Conservation (phyloP, 1,140 invertebrate genomes). For the Scaptodrosophila lebanonensis region DNA sequence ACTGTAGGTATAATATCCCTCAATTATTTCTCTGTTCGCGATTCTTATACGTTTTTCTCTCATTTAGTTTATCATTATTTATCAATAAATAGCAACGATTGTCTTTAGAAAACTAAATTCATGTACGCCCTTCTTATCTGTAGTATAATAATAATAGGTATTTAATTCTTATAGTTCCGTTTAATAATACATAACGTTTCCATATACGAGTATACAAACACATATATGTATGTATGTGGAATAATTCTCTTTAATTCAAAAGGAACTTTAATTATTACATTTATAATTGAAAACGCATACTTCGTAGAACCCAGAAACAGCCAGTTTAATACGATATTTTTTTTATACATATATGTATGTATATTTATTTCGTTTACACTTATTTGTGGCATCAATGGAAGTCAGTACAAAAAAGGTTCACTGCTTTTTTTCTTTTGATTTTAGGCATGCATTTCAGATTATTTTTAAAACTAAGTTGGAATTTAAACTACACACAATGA, state of each 20-base stretch:
- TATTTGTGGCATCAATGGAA: no score
- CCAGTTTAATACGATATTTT: slow-evolving; percentile 37
- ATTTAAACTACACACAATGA: no score
- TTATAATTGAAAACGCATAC: slow-evolving; percentile 42
- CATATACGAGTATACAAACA: slow-evolving; percentile 23
- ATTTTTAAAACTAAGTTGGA: no score
- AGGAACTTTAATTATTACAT: slow-evolving; percentile 43
- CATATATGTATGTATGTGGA: slow-evolving; percentile 11
- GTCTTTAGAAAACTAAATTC: slow-evolving; percentile 76
- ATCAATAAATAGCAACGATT: slow-evolving; percentile 67
- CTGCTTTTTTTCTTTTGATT: no score
- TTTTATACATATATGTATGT: slow-evolving; percentile 4
- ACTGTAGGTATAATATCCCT: slow-evolving; percentile 2
- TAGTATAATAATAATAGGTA: slow-evolving; percentile 48
- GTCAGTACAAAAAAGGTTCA: no score
- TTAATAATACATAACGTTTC: slow-evolving; percentile 15
- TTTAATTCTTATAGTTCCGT: slow-evolving; percentile 17
- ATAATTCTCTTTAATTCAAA: slow-evolving; percentile 6
- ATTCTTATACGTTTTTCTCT: not conserved
- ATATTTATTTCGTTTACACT: not conserved
- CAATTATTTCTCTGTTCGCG: slow-evolving; percentile 4
- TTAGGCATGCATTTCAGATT: no score
- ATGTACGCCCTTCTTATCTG: slow-evolving; percentile 49
- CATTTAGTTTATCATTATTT: slow-evolving; percentile 6
- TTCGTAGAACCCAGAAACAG: slow-evolving; percentile 41